Base-by-base conservation (phyloP, 2,888 invertebrate species). In the Eulithis testata region DNA sequence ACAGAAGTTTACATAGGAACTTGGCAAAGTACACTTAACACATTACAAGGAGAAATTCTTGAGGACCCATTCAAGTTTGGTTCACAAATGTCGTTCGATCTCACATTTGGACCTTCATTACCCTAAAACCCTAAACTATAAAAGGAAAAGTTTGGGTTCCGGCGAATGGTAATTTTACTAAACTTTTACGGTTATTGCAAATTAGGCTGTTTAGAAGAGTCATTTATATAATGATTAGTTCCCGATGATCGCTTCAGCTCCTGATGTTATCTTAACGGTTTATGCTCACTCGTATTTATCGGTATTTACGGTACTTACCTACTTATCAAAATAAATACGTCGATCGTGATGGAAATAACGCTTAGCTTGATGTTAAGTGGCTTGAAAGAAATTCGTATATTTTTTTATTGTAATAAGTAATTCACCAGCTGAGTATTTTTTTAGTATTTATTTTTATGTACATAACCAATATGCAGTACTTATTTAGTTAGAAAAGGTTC, bases 51-150 rank as follows among this genome's bases (percentile, higher is more conserved):
- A 60, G 54, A 69, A 65, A 63, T 65, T 63, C 70, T 62, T 64
- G 57, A 66, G 67, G 71, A 73, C 63, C 68, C 70, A 74, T 76
- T 76, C 70, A 70, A 78, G 73, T 79, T 77, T 73, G 63, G 68
- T 68, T 73, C 74, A 74, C 75, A 72, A 77, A 77, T 73, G 75
- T 71, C 74, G 66, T 73, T 75, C 72, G 72, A 74, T 74, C 68
- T 67, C 73, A 73, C 72, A 75, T 72, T 74, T 53, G 72, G 59
- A 75, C 76, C 75, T 74, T 77, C 76, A 78, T 79, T 77, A 80
- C 60, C 72, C 67, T 68, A 70, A 21, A 71, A 74, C 74, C 75
- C 69, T 69, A 54, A 78, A 76, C 77, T 75, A 75, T 70, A 71
- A 76, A 79, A 69, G 73, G 69, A 67, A 76, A 79, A 78, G 74